phyloP scores from a whole-genome alignment of 1,140 invertebrate genomes.

The Drosophila leontia region DNA sequence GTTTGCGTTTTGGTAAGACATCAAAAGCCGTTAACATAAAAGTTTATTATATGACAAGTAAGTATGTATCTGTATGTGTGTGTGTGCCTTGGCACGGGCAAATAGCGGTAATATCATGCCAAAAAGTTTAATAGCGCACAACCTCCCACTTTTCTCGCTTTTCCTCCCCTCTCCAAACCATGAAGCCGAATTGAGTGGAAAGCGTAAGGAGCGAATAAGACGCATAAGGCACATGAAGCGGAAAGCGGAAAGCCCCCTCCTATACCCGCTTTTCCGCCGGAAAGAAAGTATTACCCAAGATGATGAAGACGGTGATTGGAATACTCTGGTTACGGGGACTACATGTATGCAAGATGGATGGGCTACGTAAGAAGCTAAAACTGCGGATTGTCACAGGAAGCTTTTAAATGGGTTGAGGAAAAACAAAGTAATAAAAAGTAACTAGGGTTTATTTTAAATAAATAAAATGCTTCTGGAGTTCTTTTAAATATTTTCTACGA shows the following conservation, averaged over 20 bases:
- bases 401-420: background rate
- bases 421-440: background rate
- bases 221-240: constrained; percentile 62
- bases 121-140: constrained; percentile 81
- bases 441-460: background rate
- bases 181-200: constrained; percentile 76
- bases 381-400: constrained; percentile 14
- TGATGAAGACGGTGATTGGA: constrained; percentile 45
- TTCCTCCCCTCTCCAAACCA: constrained; percentile 7
- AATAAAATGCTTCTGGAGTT: background rate
- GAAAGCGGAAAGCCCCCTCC: constrained; percentile 55
- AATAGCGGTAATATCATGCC: constrained; percentile 78
- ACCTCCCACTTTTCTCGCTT: constrained; percentile 30
- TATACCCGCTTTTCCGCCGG: background rate
- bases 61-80: constrained; percentile 39
- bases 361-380: constrained; percentile 13
- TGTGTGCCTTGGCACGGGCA: constrained; percentile 39
- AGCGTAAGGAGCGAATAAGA: constrained; percentile 62
- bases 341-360: constrained; percentile 32
- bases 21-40: constrained; percentile 79
- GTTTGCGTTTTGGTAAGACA: constrained; percentile 65
- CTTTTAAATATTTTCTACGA: background rate
- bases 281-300: constrained; percentile 35
- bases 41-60: constrained; percentile 83
- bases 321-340: constrained; percentile 18